Percentiles rank a stretch among this genome's conserved stretches.
Evolutionary conservation across 2,113 vertebrate species (phyloP).

Genomic region (Sapajus apella): DNA sequence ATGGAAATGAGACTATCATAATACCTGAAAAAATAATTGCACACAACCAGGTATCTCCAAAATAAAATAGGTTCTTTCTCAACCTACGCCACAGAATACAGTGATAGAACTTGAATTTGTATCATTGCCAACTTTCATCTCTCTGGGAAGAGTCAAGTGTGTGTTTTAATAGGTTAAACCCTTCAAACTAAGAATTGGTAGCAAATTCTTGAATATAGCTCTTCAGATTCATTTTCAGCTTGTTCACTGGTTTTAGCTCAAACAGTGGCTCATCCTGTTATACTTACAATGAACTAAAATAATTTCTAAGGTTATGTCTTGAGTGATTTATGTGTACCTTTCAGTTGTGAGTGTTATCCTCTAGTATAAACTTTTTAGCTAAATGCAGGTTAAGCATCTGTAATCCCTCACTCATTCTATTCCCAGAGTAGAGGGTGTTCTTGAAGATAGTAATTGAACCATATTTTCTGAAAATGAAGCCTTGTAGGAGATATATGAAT

Average conservation of each 20-base stretch:
- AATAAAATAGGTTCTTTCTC: neutral
- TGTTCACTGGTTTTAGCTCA: neutral
- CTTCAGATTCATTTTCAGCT: conserved; percentile 28
- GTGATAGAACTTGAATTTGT: neutral
- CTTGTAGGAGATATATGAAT: neutral
- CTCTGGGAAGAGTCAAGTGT: neutral
- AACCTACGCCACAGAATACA: neutral
- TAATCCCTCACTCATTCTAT: neutral
- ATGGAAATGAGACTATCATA: neutral
- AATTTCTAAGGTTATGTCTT: neutral
- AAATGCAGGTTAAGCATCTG: neutral
- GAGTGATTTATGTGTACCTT: neutral
- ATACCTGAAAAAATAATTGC: neutral
- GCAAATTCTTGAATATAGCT: neutral
- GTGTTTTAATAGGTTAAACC: neutral
- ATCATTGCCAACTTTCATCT: neutral
- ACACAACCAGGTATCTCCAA: neutral
- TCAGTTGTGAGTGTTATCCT: neutral
- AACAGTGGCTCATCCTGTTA: neutral
- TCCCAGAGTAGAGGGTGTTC: neutral
- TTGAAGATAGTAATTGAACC: neutral
- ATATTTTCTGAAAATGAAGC: neutral
- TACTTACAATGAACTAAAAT: neutral
- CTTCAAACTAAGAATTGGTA: neutral
- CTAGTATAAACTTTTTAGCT: neutral